phyloP scores from a whole-genome alignment of 2,113 vertebrate species.

The Himantopus leucocephalus region DNA sequence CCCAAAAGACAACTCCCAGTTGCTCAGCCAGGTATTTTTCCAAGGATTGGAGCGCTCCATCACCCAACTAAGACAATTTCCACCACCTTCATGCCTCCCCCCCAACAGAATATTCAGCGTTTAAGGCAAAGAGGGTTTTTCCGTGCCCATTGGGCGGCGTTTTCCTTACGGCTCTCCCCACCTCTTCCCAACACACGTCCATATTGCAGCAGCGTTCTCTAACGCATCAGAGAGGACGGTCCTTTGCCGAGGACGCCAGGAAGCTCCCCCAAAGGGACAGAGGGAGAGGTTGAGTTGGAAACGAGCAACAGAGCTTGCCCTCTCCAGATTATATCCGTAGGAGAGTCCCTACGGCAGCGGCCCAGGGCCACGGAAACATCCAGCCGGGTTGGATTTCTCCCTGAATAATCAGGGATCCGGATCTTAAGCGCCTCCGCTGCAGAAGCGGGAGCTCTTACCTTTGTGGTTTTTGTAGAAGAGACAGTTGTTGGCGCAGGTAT shows the following conservation, averaged over 20 bases:
- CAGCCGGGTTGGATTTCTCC: not conserved
- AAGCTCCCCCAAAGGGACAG: not conserved
- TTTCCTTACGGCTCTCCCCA: not conserved
- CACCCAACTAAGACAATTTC: not conserved
- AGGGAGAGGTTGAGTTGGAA: not conserved
- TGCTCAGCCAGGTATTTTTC: not conserved
- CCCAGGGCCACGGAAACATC: not conserved
- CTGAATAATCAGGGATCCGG: not conserved
- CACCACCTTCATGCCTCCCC: not conserved
- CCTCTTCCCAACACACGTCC: fast-evolving
- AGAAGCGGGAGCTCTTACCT: constrained; percentile 69
- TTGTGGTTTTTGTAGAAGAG: constrained; percentile 90
- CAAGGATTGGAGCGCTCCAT: not conserved
- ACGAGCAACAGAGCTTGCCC: not conserved
- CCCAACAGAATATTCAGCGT: not conserved
- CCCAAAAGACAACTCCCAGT: not conserved
- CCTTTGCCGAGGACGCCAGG: not conserved
- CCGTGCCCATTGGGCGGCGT: not conserved
- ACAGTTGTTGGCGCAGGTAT: constrained; percentile 94
- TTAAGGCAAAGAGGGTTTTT: not conserved
- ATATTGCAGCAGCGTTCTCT: not conserved
- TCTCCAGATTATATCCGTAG: not conserved
- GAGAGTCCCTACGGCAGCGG: not conserved
- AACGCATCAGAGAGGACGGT: not conserved
- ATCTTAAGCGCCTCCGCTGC: not conserved